Evolutionary conservation across 1,140 invertebrate genomes (phyloP).

Genomic region (Neotoxoptera formosana): DNA sequence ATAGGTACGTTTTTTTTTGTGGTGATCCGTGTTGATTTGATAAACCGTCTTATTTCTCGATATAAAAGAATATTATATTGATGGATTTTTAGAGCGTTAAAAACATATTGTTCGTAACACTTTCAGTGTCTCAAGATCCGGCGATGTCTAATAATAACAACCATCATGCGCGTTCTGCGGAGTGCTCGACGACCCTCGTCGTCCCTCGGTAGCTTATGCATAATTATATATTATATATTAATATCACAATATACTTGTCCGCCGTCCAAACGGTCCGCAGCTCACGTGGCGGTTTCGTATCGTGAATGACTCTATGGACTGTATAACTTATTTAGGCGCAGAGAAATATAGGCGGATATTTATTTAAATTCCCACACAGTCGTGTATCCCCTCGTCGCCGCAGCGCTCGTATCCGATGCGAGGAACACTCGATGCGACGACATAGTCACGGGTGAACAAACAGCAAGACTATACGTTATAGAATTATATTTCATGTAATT

Average conservation of each 20-base stretch:
- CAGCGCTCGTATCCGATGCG: neutral
- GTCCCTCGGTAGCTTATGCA: neutral
- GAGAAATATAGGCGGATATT: neutral
- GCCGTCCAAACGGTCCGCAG: neutral
- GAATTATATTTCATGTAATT: neutral
- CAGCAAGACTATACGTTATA: neutral
- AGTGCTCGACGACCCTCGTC: neutral
- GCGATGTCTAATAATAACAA: neutral
- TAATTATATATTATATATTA: neutral
- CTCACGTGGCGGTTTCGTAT: neutral
- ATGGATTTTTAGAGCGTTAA: neutral
- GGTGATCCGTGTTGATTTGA: neutral
- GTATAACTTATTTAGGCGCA: neutral
- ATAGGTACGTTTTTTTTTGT: neutral
- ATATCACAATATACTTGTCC: neutral
- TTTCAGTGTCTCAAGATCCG: neutral
- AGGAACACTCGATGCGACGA: neutral
- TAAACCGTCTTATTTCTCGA: neutral
- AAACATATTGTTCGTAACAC: neutral
- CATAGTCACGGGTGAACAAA: neutral
- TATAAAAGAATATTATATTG: neutral
- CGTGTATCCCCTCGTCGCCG: constrained; percentile 1
- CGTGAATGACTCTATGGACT: neutral
- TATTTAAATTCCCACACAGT: neutral
- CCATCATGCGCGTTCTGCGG: neutral